Evolutionary conservation across 2,888 invertebrate genomes (phyloP).

Genomic region (Clunio marinus): DNA sequence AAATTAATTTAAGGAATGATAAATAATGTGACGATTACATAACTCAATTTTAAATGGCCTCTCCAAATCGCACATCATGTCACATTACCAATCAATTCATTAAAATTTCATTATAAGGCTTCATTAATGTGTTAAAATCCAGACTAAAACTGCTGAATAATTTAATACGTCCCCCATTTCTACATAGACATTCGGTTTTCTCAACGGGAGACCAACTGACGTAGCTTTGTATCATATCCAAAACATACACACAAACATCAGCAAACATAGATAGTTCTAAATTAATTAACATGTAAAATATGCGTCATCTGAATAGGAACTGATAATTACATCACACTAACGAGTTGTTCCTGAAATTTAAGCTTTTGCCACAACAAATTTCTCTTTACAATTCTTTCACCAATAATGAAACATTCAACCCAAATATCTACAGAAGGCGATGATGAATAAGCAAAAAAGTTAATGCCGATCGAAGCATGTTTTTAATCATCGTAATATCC

Average conservation of each 20-base stretch:
- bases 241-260: background rate
- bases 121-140: background rate
- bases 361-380: too few species aligned
- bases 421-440: background rate
- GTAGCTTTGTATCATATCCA: background rate
- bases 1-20: too few species aligned
- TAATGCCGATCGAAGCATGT: background rate
- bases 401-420: too few species aligned
- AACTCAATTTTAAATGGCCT: background rate
- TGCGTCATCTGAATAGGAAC: too few species aligned
- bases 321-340: too few species aligned
- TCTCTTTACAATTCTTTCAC: too few species aligned
- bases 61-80: background rate
- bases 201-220: background rate
- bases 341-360: too few species aligned
- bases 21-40: too few species aligned
- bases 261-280: background rate
- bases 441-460: background rate
- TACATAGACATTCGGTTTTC: background rate
- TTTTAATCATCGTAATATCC: background rate
- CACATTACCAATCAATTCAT: conserved; percentile 23
- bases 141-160: too few species aligned
- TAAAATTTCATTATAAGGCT: conserved; percentile 26
- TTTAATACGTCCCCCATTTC: too few species aligned
- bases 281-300: conserved; percentile 1